Evolutionary conservation across 2,888 invertebrate species (phyloP), one percentile per base, ranked within the genome.

Genomic region (Acanthosepion esculentum): DNA sequence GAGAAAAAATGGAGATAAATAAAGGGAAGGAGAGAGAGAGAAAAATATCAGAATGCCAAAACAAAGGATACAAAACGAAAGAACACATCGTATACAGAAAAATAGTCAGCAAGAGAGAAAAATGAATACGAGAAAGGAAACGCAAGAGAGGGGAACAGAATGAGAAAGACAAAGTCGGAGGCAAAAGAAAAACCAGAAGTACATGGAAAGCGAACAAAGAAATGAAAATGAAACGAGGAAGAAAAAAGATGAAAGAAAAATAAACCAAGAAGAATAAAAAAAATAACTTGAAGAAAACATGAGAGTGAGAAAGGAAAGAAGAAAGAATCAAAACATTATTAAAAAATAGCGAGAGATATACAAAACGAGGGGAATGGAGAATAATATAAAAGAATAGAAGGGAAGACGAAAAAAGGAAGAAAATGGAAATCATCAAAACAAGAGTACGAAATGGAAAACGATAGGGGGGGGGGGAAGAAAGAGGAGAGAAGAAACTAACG

Each of bases 381-480:
- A 64, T 8, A 64, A 26, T 26, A 64, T 29, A 26, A 23, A 64
- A 64, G 23, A 23, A 29, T 64, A 29, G 64, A 5, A 26, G 26
- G 5, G n/a, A 10, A n/a, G n/a, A 78, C 12, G 18, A 10, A n/a
- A 64, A 64, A 64, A 50, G 15, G 50, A 50, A 64, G 26, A 59
- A 59, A 26, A 26, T 18, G 20, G 59, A 18, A 59, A 26, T 0
- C 10, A 23, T 18, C 0, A 23, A 50, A 59, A 59, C 18, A 59
- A 59, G 20, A 29, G 29, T 5, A 6, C 6, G 0, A 64, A 29
- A 29, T 4, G 0, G 6, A 64, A 29, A 64, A 64, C 12, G n/a
- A 10, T 2, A 10, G n/a, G 1, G 2, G 7, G 7, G 7, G 12
- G n/a, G n/a, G n/a, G 7, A 29, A 29, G 8, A n/a, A 12, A 18